phyloP scores from a whole-genome alignment of 2,888 invertebrate species.

The Melinopterus prodromus region DNA sequence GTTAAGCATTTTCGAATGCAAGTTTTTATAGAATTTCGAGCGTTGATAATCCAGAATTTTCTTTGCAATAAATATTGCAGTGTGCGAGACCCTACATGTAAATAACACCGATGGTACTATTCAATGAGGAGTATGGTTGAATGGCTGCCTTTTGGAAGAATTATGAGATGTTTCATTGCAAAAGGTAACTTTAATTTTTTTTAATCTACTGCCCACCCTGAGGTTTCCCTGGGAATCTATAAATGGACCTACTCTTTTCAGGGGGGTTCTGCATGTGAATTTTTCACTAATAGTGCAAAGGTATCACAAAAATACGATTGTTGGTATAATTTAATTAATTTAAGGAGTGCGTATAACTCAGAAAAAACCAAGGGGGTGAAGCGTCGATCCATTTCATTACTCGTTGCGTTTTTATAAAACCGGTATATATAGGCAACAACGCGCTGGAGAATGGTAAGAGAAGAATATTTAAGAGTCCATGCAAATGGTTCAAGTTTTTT shows the following conservation, averaged over 20 bases:
- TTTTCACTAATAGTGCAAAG: too few species aligned
- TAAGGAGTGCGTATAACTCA: too few species aligned
- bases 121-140: constrained; percentile 21
- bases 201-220: constrained; percentile 19
- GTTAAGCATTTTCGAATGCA: constrained; percentile 31
- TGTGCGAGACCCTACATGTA: constrained; percentile 45
- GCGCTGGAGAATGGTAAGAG: too few species aligned
- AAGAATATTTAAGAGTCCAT: too few species aligned
- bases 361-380: too few species aligned
- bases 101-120: constrained; percentile 8
- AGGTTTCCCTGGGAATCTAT: constrained; percentile 5
- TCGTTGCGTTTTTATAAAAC: too few species aligned
- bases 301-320: too few species aligned
- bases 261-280: too few species aligned
- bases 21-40: constrained; percentile 23
- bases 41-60: constrained; percentile 37
- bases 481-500: too few species aligned
- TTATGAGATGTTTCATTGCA: constrained; percentile 25
- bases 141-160: constrained; percentile 13
- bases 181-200: constrained; percentile 18
- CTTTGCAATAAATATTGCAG: constrained; percentile 40
- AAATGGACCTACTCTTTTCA: constrained; percentile 20
- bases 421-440: too few species aligned
- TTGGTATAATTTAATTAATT: too few species aligned
- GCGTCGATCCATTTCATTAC: too few species aligned